phyloP scores from a whole-genome alignment of 1,140 invertebrate species.

The Bombus cullumanus region DNA sequence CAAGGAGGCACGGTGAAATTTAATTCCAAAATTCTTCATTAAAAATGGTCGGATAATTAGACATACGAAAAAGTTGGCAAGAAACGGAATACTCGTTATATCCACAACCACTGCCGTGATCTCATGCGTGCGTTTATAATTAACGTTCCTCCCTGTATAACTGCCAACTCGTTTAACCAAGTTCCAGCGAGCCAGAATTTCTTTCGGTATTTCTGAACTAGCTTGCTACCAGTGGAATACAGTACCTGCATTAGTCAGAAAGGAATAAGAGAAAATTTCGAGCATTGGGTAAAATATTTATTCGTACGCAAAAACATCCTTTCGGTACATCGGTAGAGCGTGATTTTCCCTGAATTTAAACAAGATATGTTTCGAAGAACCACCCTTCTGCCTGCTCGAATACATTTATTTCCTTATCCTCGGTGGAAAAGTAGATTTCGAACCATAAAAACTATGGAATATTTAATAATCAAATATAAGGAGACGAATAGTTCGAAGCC shows the following conservation, averaged over 20 bases:
- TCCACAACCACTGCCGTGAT: background rate
- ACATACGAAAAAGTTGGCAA: background rate
- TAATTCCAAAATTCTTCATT: background rate
- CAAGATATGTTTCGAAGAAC: no score
- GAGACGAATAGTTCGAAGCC: no score
- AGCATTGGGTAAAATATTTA: background rate
- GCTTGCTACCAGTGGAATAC: background rate
- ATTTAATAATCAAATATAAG: no score
- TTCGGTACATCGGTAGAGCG: no score
- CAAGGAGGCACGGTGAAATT: background rate
- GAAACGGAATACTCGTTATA: constrained; percentile 14
- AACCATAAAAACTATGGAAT: no score
- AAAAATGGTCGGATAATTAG: background rate
- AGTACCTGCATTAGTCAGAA: background rate
- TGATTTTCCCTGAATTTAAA: no score
- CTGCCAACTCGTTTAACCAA: background rate
- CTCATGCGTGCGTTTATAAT: constrained; percentile 47
- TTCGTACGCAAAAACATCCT: background rate
- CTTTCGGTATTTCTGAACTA: background rate
- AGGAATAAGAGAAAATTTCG: background rate
- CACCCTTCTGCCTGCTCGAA: no score
- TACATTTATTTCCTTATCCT: no score
- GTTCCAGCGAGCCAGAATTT: background rate
- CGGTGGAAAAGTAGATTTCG: no score
- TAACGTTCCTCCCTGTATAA: background rate